Base-by-base conservation (phyloP, 2,797 vertebrate genomes). In the Neosalanx taihuensis region DNA sequence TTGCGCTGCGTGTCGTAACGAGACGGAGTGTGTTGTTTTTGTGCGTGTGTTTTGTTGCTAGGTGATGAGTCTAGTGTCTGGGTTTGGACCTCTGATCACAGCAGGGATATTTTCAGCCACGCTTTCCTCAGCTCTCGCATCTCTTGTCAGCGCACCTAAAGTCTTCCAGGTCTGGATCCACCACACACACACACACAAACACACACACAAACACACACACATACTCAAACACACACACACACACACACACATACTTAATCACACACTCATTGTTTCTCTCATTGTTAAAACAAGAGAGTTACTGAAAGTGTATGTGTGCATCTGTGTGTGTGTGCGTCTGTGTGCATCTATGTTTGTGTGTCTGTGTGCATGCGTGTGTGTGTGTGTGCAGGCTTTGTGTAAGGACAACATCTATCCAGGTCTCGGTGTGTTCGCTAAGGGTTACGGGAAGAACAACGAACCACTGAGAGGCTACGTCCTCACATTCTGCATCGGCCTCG, bases 61-160 rank as follows among this genome's bases (percentile, higher is more conserved):
- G 97, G 95, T 96, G 33, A 98, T 99, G 96, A 93, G 95, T 85
- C 91, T 96, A 92, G 97, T 97, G 41, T 97, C 97, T 0, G 95
- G 89, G 73, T 98, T 99, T 85, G 94, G 94, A 20, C 97, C 97
- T 12, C 86, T 99, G 49, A 98, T 99, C 88, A 91, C 94, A 31
- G 97, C 97, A 15, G 97, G 97, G 62, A 97, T 98, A 61, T 99
- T 99, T 80, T 98, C 96, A 6, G 97, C 97, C n/a, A 99, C 97
- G 0, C 88, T 99, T 51, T 99, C 97, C 1, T 99, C 97, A 13
- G 97, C 97, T 57, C 87, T 99, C 79, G 97, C 97, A 17, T 99
- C 96, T 17, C 90, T 99, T 69, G 96, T 99, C 91, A 98, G 96
- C 73, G 97, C 97, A 3, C 97, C 97, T 31, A 99, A 99, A 90